These are phyloP conservation scores for Gallinago solitaria DNA, from an alignment of 2,797 vertebrate species.

Conservation along the genomic window DNA sequence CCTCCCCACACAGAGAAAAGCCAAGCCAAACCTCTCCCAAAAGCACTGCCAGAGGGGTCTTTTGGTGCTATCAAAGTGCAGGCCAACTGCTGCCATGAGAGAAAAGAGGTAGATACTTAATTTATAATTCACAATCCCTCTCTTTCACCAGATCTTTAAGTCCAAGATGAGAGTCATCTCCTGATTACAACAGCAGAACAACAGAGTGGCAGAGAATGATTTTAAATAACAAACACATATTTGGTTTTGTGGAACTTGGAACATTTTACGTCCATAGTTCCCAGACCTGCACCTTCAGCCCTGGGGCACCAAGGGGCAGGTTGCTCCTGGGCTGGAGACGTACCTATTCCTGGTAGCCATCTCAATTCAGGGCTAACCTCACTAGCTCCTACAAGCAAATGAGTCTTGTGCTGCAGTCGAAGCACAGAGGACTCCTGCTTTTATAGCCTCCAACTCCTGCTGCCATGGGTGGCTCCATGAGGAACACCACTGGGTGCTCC, in stretches of 20 bases:
- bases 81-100: background rate
- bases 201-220: background rate
- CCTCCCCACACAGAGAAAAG: background rate
- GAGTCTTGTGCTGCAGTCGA: background rate
- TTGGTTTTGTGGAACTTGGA: background rate
- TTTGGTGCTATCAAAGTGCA: background rate
- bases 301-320: rapidly evolving
- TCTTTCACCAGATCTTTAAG: background rate
- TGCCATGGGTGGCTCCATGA: background rate
- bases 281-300: background rate
- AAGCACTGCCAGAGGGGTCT: background rate
- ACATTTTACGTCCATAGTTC: background rate
- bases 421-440: background rate
- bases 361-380: background rate
- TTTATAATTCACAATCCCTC: background rate
- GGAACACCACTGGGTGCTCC: background rate
- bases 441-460: background rate
- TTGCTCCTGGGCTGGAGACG: background rate
- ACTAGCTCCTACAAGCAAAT: background rate
- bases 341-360: background rate
- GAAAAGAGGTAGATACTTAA: background rate
- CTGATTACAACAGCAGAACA: background rate
- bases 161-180: background rate
- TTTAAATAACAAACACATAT: background rate
- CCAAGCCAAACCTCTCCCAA: background rate